A percentile compares a stretch with the other conserved stretches of the same genome.
Evolutionary conservation across 2,888 invertebrate species (phyloP).

Genomic region (Netelia melanura): DNA sequence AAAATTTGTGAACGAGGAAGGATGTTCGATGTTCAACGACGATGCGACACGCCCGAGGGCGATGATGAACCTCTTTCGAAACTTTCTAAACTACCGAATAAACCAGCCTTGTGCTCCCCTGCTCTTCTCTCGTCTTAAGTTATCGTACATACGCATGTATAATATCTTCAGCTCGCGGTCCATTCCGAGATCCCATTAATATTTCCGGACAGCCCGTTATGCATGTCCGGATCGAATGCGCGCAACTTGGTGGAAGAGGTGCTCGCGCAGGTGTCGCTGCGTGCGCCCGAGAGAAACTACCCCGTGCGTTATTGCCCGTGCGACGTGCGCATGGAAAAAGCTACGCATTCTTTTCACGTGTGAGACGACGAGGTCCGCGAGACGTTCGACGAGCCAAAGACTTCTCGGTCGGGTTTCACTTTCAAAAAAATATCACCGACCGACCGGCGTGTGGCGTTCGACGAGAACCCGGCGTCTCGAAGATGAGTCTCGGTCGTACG

Average conservation of each 20-base stretch:
- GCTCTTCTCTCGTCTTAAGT: not conserved
- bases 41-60: slow-evolving; percentile 67
- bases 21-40: not conserved
- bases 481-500: slow-evolving; percentile 27
- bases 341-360: slow-evolving; percentile 1
- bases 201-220: slow-evolving; percentile 34
- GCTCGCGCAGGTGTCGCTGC: no score
- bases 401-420: slow-evolving; percentile 72
- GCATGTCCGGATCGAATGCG: slow-evolving; percentile 1
- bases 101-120: slow-evolving; percentile 44
- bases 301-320: no score
- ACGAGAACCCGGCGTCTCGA: slow-evolving; percentile 2
- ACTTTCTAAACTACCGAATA: slow-evolving; percentile 79
- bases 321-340: no score
- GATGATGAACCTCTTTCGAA: slow-evolving; percentile 71
- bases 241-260: no score
- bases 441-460: slow-evolving; percentile 1
- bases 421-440: slow-evolving; percentile 71
- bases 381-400: slow-evolving; percentile 10
- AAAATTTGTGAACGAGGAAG: not conserved
- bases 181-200: slow-evolving; percentile 61
- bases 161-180: slow-evolving; percentile 14
- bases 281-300: no score
- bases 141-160: not conserved
- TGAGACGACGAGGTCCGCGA: slow-evolving; percentile 6